phyloP scores from a whole-genome alignment of 2,113 vertebrate genomes.

The Limnothrissa miodon region DNA sequence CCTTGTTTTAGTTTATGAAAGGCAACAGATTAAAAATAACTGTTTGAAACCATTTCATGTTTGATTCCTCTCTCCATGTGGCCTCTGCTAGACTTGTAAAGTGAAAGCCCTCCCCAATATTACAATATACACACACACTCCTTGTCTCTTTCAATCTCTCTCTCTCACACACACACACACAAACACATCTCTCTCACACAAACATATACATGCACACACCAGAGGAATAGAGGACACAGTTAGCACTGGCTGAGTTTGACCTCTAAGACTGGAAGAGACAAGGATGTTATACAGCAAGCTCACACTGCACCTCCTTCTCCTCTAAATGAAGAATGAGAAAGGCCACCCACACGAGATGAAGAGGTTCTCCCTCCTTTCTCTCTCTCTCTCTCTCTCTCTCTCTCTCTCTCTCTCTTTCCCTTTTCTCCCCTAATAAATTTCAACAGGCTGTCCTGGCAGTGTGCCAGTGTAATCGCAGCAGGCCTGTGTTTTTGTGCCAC shows the following conservation, averaged over 20 bases:
- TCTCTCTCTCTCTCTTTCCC: conserved; percentile 48
- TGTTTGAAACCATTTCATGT: too few species aligned
- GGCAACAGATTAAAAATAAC: too few species aligned
- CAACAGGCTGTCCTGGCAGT: conserved; percentile 63
- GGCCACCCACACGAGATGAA: conserved; percentile 21
- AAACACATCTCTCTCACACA: background rate
- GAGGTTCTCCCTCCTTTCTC: conserved; percentile 43
- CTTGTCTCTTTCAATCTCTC: too few species aligned
- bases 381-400: background rate
- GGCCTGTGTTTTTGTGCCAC: conserved; percentile 59
- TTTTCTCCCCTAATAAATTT: conserved; percentile 57
- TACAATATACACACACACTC: background rate
- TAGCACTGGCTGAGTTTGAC: conserved; percentile 21
- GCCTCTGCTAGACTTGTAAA: too few species aligned
- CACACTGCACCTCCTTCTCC: conserved; percentile 29
- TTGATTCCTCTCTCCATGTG: too few species aligned
- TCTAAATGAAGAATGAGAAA: background rate
- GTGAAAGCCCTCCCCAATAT: too few species aligned
- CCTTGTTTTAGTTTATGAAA: too few species aligned
- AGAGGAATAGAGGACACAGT: background rate
- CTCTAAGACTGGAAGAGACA: conserved; percentile 41
- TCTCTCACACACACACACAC: background rate
- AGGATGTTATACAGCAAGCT: conserved; percentile 31
- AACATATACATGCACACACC: background rate
- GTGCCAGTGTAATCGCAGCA: conserved; percentile 61